Evolutionary conservation across 37 sponge, comb jelly and placozoan genomes (phyloP).

Genomic region (Halisarca cf. caerulea): DNA sequence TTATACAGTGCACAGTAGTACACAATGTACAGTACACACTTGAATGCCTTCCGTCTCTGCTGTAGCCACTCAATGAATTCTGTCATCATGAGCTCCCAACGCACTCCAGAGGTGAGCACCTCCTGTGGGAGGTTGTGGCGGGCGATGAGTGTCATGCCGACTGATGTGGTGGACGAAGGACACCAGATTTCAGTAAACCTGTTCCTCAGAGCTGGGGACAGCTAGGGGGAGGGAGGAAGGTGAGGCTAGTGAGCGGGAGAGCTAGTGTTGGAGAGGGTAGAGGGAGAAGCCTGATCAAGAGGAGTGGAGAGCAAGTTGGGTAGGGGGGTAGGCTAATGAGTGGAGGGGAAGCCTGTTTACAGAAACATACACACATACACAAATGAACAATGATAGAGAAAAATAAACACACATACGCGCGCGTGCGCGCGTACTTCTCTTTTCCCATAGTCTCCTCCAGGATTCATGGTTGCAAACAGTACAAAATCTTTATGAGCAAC

Average conservation of each 20-base stretch:
- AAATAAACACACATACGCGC: slow-evolving; percentile 16
- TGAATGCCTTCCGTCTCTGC: slow-evolving; percentile 1
- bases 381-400: neutral
- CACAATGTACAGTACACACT: neutral
- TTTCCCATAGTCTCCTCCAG: slow-evolving; percentile 99
- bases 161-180: slow-evolving; percentile 35
- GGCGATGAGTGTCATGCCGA: slow-evolving; percentile 26
- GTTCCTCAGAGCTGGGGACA: slow-evolving; percentile 96
- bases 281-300: no score
- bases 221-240: slow-evolving; percentile 58
- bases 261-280: no score
- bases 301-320: no score
- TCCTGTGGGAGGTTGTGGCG: slow-evolving; percentile 31
- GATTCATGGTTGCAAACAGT: slow-evolving; percentile 97
- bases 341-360: neutral
- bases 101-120: neutral
- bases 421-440: slow-evolving; percentile 74
- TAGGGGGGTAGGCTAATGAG: neutral
- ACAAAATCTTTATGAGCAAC: slow-evolving; percentile 75
- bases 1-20: no score
- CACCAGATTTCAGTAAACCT: slow-evolving; percentile 98
- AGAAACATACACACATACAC: slow-evolving; percentile 15
- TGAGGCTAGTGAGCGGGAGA: no score
- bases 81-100: slow-evolving; percentile 58
- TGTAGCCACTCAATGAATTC: slow-evolving; percentile 61